Conservation (phyloP, 2,888 invertebrate species). For the Drosophila fulvimacula region DNA sequence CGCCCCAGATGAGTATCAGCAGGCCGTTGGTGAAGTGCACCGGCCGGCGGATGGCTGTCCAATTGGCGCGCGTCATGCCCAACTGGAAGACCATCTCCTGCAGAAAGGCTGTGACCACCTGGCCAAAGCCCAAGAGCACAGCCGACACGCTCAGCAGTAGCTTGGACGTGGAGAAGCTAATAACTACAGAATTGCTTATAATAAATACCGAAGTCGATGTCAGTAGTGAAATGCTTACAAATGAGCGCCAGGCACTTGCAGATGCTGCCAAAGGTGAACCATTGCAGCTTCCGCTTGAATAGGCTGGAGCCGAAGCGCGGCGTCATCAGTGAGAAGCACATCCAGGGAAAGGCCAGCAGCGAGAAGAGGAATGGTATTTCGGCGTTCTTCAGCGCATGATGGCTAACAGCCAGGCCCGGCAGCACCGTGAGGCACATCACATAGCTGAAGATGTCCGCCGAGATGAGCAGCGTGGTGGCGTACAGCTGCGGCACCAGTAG, state of each 20-base stretch:
- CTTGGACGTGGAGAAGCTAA: constrained; percentile 84
- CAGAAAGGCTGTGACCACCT: constrained; percentile 83
- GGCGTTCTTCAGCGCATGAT: constrained; percentile 84
- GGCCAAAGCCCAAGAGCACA: constrained; percentile 84
- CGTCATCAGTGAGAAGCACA: constrained; percentile 85
- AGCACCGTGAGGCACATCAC: constrained; percentile 84
- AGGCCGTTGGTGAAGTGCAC: constrained; percentile 84
- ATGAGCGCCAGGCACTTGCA: constrained; percentile 82
- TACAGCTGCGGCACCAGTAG: constrained; percentile 82
- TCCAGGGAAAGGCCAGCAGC: constrained; percentile 84
- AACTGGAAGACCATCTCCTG: constrained; percentile 84
- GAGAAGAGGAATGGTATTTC: constrained; percentile 84
- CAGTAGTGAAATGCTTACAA: constrained; percentile 72
- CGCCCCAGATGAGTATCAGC: constrained; percentile 83
- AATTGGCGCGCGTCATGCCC: constrained; percentile 83
- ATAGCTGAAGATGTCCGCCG: constrained; percentile 84
- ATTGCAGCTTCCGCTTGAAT: constrained; percentile 82
- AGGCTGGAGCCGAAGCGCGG: constrained; percentile 83
- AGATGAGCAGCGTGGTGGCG: constrained; percentile 82
- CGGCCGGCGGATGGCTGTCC: constrained; percentile 82
- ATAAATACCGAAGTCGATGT: neutral
- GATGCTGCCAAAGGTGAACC: constrained; percentile 83
- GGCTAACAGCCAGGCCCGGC: constrained; percentile 82
- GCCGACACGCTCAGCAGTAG: constrained; percentile 83
- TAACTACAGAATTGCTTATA: constrained; percentile 63